Evolutionary conservation across 2,888 invertebrate species (phyloP), one percentile per base, ranked within the genome.

Genomic region (Ypsolopha scabrella): DNA sequence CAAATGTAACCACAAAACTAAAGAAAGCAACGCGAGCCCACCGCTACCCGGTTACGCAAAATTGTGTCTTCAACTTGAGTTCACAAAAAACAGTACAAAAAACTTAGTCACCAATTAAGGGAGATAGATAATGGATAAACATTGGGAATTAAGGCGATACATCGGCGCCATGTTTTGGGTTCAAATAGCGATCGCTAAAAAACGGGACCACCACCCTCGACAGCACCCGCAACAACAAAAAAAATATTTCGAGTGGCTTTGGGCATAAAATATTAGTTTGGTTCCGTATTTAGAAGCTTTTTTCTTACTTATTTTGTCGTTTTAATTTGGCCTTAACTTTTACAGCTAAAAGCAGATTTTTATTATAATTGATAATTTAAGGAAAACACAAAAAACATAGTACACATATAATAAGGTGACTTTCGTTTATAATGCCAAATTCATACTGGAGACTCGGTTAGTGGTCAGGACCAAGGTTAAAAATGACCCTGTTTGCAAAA

Each of bases 31-130:
- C n/a, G n/a, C n/a, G n/a, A n/a, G n/a, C n/a, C n/a, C n/a, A n/a
- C n/a, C n/a, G n/a, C n/a, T n/a, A n/a, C 78, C 61, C 68, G 59
- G 70, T 74, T 78, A 78, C 76, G 75, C 74, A 57, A 61, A 63
- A 56, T 53, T 59, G 38, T 10, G 24, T 24, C 24, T 24, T 24
- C 24, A 24, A 44, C n/a, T 34, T 9, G 35, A 33, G 37, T 38
- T 43, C 33, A 50, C 13, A 50, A 36, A 38, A 39, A 39, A 34
- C 7, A n/a, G 41, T 49, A 51, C 43, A 45, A 10, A 13, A 50
- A 54, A 54, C 62, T 69, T 70, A 77, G 77, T 76, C 72, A 75
- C 68, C 72, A 80, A 81, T 80, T 80, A 80, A 72, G 66, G 62
- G 58, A 48, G 51, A 43, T 48, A 48, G 48, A 51, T 52, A 73